Conservation (phyloP, 2,797 vertebrate genomes). For the Hylomyscus alleni region DNA sequence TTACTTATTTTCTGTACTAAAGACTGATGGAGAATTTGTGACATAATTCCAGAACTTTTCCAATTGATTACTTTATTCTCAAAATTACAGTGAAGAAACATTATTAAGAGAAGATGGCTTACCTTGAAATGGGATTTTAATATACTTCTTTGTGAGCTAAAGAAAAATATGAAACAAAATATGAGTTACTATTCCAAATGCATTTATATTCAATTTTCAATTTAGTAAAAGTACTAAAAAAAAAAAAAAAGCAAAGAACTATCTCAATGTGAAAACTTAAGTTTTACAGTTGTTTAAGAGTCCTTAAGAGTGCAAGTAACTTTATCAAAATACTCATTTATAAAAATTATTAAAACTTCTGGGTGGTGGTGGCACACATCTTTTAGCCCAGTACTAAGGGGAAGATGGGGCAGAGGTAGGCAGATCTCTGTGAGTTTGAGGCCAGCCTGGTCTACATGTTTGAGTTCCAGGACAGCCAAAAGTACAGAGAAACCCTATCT, state of each 20-base stretch:
- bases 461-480: background rate
- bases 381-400: background rate
- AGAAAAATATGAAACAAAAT: slow-evolving; percentile 77
- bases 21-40: slow-evolving; percentile 38
- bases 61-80: slow-evolving; percentile 42
- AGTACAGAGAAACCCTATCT: background rate
- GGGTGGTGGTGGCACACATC: background rate
- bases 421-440: background rate
- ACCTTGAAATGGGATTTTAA: slow-evolving; percentile 90
- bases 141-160: slow-evolving; percentile 87
- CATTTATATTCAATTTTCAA: slow-evolving; percentile 55
- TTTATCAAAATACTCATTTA: slow-evolving; percentile 42
- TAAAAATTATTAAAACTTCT: background rate
- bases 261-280: slow-evolving; percentile 28
- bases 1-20: slow-evolving; percentile 25
- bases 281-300: slow-evolving; percentile 53
- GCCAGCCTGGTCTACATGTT: background rate
- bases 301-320: background rate
- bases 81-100: slow-evolving; percentile 68
- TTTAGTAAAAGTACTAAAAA: slow-evolving; percentile 53
- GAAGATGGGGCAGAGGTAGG: background rate
- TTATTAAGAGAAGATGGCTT: slow-evolving; percentile 77
- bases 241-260: slow-evolving; percentile 69
- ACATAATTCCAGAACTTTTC: slow-evolving; percentile 60
- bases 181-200: slow-evolving; percentile 70